These are phyloP conservation scores for Gari tellinella DNA, from an alignment of 2,888 invertebrate species.

Conservation along the genomic window DNA sequence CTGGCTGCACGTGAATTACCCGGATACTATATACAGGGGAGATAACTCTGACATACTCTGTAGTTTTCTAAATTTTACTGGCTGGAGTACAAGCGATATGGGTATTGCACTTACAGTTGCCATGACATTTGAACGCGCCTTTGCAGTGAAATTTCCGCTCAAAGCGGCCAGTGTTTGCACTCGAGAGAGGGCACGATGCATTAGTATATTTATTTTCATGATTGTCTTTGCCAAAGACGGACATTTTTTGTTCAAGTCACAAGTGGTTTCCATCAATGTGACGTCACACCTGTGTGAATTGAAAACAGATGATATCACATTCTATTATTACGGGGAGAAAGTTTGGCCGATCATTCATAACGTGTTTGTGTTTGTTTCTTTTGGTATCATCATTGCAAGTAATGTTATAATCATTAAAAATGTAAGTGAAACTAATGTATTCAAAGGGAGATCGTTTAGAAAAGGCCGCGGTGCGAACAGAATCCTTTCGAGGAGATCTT, in stretches of 20 bases:
- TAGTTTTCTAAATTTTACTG: slow-evolving; percentile 69
- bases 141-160: slow-evolving; percentile 72
- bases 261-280: slow-evolving; percentile 53
- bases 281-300: slow-evolving; percentile 67
- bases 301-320: slow-evolving; percentile 29
- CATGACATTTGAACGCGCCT: slow-evolving; percentile 74
- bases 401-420: slow-evolving; percentile 69
- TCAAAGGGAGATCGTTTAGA: neutral
- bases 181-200: slow-evolving; percentile 63
- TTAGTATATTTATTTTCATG: slow-evolving; percentile 46
- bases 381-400: slow-evolving; percentile 64
- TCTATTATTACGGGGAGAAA: slow-evolving; percentile 29
- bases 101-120: slow-evolving; percentile 72
- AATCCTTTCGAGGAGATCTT: slow-evolving; percentile 6
- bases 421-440: slow-evolving; percentile 29
- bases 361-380: slow-evolving; percentile 63
- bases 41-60: slow-evolving; percentile 66
- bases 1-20: slow-evolving; percentile 73
- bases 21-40: slow-evolving; percentile 57
- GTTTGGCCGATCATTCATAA: slow-evolving; percentile 71
- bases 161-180: slow-evolving; percentile 68
- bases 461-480: neutral
- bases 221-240: slow-evolving; percentile 68
- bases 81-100: slow-evolving; percentile 72
- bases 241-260: slow-evolving; percentile 54